Evolutionary conservation across 2,797 vertebrate species (phyloP).

Genomic region (Fistularia tabacaria): DNA sequence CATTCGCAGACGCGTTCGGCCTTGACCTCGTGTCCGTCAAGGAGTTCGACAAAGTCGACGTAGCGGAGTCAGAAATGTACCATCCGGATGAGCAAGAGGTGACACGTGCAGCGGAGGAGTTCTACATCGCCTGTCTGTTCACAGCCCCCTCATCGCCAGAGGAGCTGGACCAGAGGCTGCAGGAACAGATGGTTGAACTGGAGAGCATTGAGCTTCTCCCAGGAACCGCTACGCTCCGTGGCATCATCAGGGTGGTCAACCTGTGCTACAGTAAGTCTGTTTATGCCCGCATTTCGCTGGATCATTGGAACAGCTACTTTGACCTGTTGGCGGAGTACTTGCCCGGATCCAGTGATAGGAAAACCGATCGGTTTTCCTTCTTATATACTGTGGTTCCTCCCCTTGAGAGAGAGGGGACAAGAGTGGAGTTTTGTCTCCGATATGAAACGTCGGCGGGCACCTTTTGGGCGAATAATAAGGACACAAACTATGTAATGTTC

Average conservation of each 20-base stretch:
- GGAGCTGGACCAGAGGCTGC: slow-evolving; percentile 79
- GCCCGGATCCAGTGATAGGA: slow-evolving; percentile 86
- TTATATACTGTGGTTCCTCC: slow-evolving; percentile 83
- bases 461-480: slow-evolving; percentile 92
- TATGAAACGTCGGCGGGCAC: slow-evolving; percentile 84
- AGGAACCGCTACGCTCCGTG: slow-evolving; percentile 80
- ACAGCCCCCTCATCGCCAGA: slow-evolving; percentile 76
- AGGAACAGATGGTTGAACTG: slow-evolving; percentile 81
- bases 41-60: slow-evolving; percentile 82
- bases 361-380: slow-evolving; percentile 90
- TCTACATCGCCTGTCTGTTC: slow-evolving; percentile 83
- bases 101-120: slow-evolving; percentile 71
- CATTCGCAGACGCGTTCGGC: slow-evolving; percentile 94
- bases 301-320: slow-evolving; percentile 85
- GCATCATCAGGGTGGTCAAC: slow-evolving; percentile 87
- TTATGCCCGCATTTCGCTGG: slow-evolving; percentile 81
- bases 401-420: slow-evolving; percentile 77
- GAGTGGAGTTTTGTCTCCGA: slow-evolving; percentile 90
- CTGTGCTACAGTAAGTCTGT: slow-evolving; percentile 87
- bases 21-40: slow-evolving; percentile 92
- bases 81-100: slow-evolving; percentile 51
- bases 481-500: slow-evolving; percentile 86
- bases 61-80: slow-evolving; percentile 47
- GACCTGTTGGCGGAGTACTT: slow-evolving; percentile 89
- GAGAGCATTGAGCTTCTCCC: slow-evolving; percentile 83